A percentile compares a stretch with the other conserved stretches of the same genome.
These are phyloP conservation scores for Prionailurus bengalensis DNA, from an alignment of 2,113 vertebrate genomes.

Conservation along the genomic window DNA sequence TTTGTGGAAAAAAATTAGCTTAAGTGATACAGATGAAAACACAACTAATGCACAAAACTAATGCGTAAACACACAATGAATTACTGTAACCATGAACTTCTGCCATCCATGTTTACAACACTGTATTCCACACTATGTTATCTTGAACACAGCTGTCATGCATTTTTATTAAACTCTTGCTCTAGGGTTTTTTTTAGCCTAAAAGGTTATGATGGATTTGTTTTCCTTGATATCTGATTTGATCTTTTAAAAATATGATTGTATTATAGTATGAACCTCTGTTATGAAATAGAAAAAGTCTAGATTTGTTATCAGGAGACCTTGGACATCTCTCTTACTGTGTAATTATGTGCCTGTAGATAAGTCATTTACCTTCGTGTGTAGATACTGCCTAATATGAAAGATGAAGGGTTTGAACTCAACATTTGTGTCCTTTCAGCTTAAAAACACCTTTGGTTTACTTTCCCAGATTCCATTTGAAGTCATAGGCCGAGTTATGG, in stretches of 20 bases:
- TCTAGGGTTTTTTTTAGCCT: neutral
- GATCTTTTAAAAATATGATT: slow-evolving; percentile 39
- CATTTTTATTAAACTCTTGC: slow-evolving; percentile 54
- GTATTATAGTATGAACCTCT: neutral
- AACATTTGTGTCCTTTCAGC: neutral
- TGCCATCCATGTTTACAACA: neutral
- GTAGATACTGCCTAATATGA: neutral
- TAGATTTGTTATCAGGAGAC: neutral
- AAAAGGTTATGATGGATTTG: slow-evolving; percentile 45
- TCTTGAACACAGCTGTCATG: neutral
- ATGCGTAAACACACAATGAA: neutral
- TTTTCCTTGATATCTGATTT: slow-evolving; percentile 33
- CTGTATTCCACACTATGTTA: neutral
- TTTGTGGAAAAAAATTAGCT: slow-evolving; percentile 92
- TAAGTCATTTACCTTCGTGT: neutral
- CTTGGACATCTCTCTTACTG: neutral
- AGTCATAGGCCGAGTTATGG: neutral
- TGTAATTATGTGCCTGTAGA: neutral
- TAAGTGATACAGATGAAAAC: slow-evolving; percentile 68
- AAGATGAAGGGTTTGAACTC: neutral
- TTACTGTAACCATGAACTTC: neutral
- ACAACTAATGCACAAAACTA: neutral
- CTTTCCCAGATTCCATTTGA: neutral
- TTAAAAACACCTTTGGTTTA: slow-evolving; percentile 35
- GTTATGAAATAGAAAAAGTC: slow-evolving; percentile 30